Percentiles rank a stretch among this genome's conserved stretches.
These are phyloP conservation scores for Sinocyclocheilus grahami DNA, from an alignment of 2,113 vertebrate species.

Conservation along the genomic window DNA sequence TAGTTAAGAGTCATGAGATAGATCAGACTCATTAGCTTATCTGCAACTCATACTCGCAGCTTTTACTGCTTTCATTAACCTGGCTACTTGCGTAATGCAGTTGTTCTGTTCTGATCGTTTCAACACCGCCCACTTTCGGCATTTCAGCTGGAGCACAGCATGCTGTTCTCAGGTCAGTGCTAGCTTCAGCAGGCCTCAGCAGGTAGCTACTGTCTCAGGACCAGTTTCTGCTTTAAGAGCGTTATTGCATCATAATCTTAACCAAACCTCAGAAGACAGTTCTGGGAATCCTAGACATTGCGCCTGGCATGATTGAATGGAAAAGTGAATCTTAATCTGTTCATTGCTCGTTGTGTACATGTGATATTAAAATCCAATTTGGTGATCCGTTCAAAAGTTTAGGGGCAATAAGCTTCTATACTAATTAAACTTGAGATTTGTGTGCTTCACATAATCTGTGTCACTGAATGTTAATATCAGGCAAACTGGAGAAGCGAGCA, in stretches of 20 bases:
- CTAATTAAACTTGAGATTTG: neutral
- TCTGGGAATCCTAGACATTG: neutral
- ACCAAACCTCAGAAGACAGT: neutral
- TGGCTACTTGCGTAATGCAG: neutral
- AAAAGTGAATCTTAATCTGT: neutral
- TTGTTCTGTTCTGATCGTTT: neutral
- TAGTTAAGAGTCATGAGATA: neutral
- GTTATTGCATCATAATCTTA: conserved; percentile 24
- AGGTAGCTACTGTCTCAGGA: neutral
- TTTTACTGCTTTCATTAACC: conserved; percentile 8
- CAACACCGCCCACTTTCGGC: neutral
- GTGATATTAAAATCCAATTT: neutral
- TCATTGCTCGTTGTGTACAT: neutral
- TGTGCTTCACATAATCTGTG: neutral
- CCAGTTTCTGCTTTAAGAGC: conserved; percentile 20
- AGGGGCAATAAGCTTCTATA: neutral
- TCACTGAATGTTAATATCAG: neutral
- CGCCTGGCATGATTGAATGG: neutral
- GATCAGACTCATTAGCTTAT: neutral
- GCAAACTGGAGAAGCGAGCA: neutral
- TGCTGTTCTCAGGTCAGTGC: conserved; percentile 10
- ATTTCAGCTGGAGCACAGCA: neutral
- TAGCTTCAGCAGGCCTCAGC: neutral
- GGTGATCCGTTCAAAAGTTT: neutral
- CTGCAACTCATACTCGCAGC: neutral